These are phyloP conservation scores for Philereme transversata DNA, from an alignment of 2,888 invertebrate genomes.

Conservation along the genomic window DNA sequence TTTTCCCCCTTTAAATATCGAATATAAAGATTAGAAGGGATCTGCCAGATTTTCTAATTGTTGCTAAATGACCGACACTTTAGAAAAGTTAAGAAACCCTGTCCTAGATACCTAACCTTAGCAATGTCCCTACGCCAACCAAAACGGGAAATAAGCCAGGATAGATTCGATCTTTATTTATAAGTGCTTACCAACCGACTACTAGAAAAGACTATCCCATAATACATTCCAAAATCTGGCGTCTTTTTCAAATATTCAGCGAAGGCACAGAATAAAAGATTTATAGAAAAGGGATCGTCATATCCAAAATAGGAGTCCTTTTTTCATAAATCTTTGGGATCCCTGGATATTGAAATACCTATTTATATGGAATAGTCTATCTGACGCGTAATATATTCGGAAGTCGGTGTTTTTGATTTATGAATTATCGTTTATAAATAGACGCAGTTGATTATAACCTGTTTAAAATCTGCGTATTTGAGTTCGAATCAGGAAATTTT, in stretches of 20 bases:
- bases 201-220: neutral
- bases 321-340: conserved; percentile 33
- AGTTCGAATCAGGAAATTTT: too few relatives aligned
- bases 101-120: too few relatives aligned
- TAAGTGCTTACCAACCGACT: neutral
- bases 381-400: conserved; percentile 18
- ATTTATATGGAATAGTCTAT: conserved; percentile 1
- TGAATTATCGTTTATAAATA: conserved; percentile 7
- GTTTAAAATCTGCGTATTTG: neutral
- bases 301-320: conserved; percentile 23
- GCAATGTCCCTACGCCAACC: too few relatives aligned
- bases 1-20: too few relatives aligned
- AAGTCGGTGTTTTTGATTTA: conserved; percentile 7
- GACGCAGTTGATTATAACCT: conserved; percentile 15
- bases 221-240: conserved; percentile 7
- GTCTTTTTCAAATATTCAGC: conserved; percentile 27
- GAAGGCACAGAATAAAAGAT: conserved; percentile 29
- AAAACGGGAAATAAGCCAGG: too few relatives aligned
- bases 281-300: conserved; percentile 33
- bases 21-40: too few relatives aligned
- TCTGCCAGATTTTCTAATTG: too few relatives aligned
- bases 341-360: conserved; percentile 24
- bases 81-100: too few relatives aligned
- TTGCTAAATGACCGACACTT: too few relatives aligned
- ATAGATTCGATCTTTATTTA: too few relatives aligned